Evolutionary conservation across 2,113 vertebrate genomes (phyloP).

Genomic region (Vidua macroura): DNA sequence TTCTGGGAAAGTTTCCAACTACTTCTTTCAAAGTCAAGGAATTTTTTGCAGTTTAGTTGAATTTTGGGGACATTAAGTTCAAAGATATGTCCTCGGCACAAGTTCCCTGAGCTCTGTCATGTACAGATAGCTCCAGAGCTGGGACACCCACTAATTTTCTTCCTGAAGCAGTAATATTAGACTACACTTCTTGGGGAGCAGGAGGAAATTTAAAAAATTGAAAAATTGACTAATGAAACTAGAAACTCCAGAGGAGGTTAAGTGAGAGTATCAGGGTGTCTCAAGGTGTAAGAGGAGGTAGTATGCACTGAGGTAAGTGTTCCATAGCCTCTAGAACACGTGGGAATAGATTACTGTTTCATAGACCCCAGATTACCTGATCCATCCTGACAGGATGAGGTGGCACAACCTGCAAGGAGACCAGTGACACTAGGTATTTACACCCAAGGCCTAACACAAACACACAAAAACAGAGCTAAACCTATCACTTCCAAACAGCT

Average conservation of each 20-base stretch:
- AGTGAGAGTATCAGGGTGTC: neutral
- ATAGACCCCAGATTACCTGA: neutral
- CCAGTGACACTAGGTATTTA: neutral
- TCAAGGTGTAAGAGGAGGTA: neutral
- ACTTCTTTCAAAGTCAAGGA: neutral
- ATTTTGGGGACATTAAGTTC: neutral
- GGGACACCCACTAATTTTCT: neutral
- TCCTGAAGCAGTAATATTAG: neutral
- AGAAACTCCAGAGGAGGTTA: neutral
- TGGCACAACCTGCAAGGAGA: neutral
- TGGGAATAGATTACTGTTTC: neutral
- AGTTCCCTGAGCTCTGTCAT: neutral
- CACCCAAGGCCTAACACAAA: neutral
- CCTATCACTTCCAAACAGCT: neutral
- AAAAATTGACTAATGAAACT: neutral
- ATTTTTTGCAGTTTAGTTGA: neutral
- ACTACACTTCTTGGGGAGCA: neutral
- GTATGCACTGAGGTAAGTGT: neutral
- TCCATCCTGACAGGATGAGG: neutral
- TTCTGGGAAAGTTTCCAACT: neutral
- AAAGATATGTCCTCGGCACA: neutral
- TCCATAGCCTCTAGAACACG: accelerated
- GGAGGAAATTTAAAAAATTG: neutral
- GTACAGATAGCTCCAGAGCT: neutral
- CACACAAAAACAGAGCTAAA: neutral